A percentile compares a stretch with the other conserved stretches of the same genome.
Evolutionary conservation across 2,113 vertebrate species (phyloP).

Genomic region (Hemiprocne comata): DNA sequence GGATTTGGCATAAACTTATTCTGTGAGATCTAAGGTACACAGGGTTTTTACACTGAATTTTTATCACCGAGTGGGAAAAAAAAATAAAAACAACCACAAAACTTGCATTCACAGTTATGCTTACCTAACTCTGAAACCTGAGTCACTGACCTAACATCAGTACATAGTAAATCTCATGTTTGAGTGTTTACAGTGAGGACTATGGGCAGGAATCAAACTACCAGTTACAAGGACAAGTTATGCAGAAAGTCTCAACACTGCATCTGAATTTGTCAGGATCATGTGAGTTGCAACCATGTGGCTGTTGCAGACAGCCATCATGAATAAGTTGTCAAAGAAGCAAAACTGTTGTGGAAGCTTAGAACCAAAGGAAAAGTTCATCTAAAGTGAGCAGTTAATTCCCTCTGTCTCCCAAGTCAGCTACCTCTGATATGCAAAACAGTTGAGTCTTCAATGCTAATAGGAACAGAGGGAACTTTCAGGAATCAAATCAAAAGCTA

Average conservation of each 20-base stretch:
- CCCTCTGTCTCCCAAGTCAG: background rate
- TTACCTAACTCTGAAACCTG: background rate
- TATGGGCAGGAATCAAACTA: background rate
- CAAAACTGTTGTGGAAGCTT: background rate
- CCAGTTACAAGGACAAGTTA: background rate
- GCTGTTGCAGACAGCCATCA: background rate
- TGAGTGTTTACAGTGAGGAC: background rate
- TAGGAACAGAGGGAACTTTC: background rate
- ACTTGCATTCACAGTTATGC: background rate
- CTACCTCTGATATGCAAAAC: slow-evolving; percentile 38
- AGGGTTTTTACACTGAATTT: background rate
- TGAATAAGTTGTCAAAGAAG: background rate
- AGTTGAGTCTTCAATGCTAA: slow-evolving; percentile 29
- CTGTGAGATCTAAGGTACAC: background rate
- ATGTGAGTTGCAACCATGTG: background rate
- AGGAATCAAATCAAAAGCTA: slow-evolving; percentile 51
- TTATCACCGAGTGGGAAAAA: background rate
- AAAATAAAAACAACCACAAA: background rate
- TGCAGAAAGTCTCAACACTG: background rate
- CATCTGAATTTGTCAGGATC: background rate
- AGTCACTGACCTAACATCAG: background rate
- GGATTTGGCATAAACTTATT: background rate
- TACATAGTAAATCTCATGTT: background rate
- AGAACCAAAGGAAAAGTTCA: background rate
- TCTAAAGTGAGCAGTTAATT: background rate